Evolutionary conservation across 23 tunicate genomes (phyloP).

Genomic region (Trididemnum miniatum): DNA sequence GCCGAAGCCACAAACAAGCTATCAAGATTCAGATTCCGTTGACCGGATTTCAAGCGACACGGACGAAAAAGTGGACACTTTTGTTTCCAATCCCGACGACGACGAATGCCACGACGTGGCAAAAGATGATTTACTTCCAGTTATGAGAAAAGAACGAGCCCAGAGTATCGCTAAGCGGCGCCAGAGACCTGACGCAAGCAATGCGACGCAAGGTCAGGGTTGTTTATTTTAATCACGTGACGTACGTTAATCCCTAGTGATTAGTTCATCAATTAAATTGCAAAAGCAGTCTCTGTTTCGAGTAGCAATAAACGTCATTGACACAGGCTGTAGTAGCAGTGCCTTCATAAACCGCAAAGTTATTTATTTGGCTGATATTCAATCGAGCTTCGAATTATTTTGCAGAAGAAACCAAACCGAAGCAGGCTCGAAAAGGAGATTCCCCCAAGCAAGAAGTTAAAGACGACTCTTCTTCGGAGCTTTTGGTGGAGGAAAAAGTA

Average conservation of each 20-base stretch:
- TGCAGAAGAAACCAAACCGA: not conserved
- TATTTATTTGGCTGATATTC: no score
- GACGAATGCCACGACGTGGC: not conserved
- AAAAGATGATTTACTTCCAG: conserved; percentile 48
- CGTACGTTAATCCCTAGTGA: not conserved
- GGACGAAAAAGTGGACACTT: not conserved
- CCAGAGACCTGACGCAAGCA: conserved; percentile 47
- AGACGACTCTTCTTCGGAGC: no score
- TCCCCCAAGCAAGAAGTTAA: no score
- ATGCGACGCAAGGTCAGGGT: not conserved
- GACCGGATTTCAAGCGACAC: not conserved
- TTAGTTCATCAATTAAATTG: not conserved
- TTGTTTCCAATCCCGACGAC: not conserved
- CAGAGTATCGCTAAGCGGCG: conserved; percentile 72
- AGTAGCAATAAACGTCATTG: no score
- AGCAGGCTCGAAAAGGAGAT: not conserved
- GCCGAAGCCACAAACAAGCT: not conserved
- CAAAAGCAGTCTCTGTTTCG: no score
- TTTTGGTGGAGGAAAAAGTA: no score
- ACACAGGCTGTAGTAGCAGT: no score
- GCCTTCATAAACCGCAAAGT: no score
- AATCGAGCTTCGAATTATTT: no score
- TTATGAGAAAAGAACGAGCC: conserved; percentile 75
- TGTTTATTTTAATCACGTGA: not conserved
- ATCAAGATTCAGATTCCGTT: not conserved